A percentile compares a stretch with the other conserved stretches of the same genome.
Conservation (phyloP, 2,113 vertebrate genomes). For the Notothenia rossii region DNA sequence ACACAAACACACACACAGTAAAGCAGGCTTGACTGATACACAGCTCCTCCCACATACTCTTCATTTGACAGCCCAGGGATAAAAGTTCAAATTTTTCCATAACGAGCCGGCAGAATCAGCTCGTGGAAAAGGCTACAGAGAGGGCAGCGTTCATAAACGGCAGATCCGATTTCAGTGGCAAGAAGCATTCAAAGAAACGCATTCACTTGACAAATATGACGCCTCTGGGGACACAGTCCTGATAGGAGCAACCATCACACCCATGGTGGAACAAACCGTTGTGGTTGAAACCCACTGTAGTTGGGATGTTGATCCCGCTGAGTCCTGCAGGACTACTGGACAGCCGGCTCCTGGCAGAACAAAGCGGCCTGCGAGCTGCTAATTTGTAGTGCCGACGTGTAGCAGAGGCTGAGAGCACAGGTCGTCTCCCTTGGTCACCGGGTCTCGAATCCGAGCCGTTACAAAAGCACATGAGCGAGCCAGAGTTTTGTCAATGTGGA, state of each 20-base stretch:
- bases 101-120: constrained; percentile 55
- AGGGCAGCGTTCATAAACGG: constrained; percentile 45
- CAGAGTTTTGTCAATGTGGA: constrained; percentile 25
- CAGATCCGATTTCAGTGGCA: constrained; percentile 39
- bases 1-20: constrained; percentile 22
- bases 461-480: constrained; percentile 21
- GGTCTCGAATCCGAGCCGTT: constrained; percentile 32
- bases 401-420: constrained; percentile 43
- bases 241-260: neutral
- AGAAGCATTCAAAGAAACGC: neutral
- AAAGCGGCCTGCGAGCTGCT: constrained; percentile 30
- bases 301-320: constrained; percentile 20
- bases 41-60: constrained; percentile 58
- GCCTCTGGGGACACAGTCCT: constrained; percentile 8
- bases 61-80: constrained; percentile 64
- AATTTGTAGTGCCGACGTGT: constrained; percentile 54
- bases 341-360: constrained; percentile 10
- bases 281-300: neutral
- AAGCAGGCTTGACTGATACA: constrained; percentile 42
- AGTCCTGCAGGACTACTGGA: neutral
- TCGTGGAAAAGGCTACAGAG: constrained; percentile 56
- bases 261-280: neutral
- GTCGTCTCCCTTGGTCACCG: constrained; percentile 61
- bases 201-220: constrained; percentile 25
- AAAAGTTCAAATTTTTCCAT: constrained; percentile 78